Base-by-base conservation (phyloP, 1,140 invertebrate species). In the Drosophila elegans region DNA sequence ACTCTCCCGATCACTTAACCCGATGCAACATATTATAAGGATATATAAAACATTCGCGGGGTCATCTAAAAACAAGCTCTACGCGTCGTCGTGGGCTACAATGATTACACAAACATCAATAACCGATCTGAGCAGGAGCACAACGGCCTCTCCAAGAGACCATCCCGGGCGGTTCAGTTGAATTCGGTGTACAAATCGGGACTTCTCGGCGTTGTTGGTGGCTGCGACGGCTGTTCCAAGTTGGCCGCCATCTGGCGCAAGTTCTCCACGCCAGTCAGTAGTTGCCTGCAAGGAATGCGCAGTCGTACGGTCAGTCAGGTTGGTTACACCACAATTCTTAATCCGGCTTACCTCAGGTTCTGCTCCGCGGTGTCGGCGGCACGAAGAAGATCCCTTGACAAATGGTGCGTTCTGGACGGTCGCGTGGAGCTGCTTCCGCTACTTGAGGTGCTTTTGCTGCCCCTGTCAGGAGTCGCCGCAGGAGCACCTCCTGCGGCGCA, bases 221-320 rank as follows among this genome's bases (percentile, higher is more conserved):
- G 64, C 71, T 49, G 71, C 11, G 54, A 57, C 45, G 75, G 74
- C 53, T 74, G 88, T 16, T 91, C 91, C 16, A 92, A 63, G 52
- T 77, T 86, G 10, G 91, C 84, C 3, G 91, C 91, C 78, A 96
- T 93, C 63, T 95, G 93, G 72, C 94, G 93, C 41, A 96, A 91
- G 93, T 95, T 95, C 68, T 94, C 94, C 25, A 95, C 95, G 34
- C 95, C 95, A 41, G 93, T 94, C 79, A 96, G 93, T 38, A 96
- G 74, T 93, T 95, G 95, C 74, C 95, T 95, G 72, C 38, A 16
- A 45, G 27, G 27, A 9, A 27, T 42, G 5, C 7, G 1, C 7
- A 32, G 27, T 16, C 7, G 5, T 4, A 4, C 13, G 25, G 36
- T 4, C 10, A 3, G 10, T 3, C 2, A 16, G 13, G 10, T 11